A percentile compares a stretch with the other conserved stretches of the same genome.
Conservation (phyloP, 2,113 vertebrate species). For the Meles meles region DNA sequence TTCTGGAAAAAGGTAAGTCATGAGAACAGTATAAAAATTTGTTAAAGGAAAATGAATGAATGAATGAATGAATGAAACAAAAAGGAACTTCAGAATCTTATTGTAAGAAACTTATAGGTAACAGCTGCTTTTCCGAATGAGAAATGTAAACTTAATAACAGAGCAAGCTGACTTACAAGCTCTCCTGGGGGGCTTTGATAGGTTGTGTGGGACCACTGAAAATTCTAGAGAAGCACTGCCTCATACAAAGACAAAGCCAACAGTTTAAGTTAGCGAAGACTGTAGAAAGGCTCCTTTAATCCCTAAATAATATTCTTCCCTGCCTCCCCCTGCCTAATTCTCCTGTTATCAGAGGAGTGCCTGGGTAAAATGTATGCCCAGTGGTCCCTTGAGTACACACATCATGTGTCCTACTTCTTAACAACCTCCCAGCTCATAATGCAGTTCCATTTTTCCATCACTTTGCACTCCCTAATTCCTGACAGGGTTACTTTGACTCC, state of each 20-base stretch:
- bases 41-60: neutral
- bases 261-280: neutral
- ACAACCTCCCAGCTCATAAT: neutral
- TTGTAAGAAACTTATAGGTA: constrained; percentile 6
- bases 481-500: neutral
- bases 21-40: neutral
- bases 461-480: neutral
- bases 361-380: neutral
- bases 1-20: neutral
- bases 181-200: neutral
- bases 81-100: neutral
- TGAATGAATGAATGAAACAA: neutral
- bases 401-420: neutral
- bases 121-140: constrained; percentile 25
- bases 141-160: neutral
- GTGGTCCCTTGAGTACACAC: neutral
- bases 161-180: constrained; percentile 12
- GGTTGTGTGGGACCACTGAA: neutral
- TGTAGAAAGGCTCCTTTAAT: neutral
- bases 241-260: neutral
- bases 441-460: neutral
- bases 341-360: neutral
- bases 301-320: neutral
- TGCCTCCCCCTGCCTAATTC: neutral
- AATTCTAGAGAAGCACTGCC: neutral